Evolutionary conservation across 2,113 vertebrate genomes (phyloP), one percentile per base, ranked within the genome.

Genomic region (Malurus cyaneus): DNA sequence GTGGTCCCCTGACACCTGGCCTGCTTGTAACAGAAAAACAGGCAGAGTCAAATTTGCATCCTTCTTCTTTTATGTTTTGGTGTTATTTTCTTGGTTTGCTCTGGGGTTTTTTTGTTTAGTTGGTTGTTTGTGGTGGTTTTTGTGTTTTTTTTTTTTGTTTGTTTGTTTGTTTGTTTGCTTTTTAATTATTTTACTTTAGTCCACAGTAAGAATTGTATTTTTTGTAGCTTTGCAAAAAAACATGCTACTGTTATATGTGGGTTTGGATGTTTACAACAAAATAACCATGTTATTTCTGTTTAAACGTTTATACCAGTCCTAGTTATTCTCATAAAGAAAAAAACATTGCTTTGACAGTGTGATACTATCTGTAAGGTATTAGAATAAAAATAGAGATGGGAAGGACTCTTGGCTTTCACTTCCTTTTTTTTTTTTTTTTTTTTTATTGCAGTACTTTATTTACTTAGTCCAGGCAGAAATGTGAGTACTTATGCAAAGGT

Each of bases 401-500:
- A 85, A 85, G 8, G 9, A 16, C 18, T 93, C 52, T 3, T 60
- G 11, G 8, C 7, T 92, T 92, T 57, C 1, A 5, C 23, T 31
- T 26, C 46, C 21, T 64, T 52, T 26, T 57, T 29, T 59, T 44
- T 52, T 26, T 56, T 29, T 59, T 44, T 7, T 61, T 54, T 91
- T 6, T 44, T 83, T 26, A 29, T 87, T 94, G 12, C 52, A 52
- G 11, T 47, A 56, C 23, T 93, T 23, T 80, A 12, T 93, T 96
- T 83, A 11, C 36, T 86, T 71, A 95, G 90, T 83, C 71, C 82
- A 74, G 57, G 12, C 18, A 83, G 56, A 89, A 90, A 49, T 29
- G 52, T 29, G 60, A 60, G 21, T 60, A 77, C 72, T 90, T 96
- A 86, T 60, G 64, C 44, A 96, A 86, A 88, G 78, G 34, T 74